phyloP scores from a whole-genome alignment of 2,113 vertebrate genomes.

The Amia ocellicauda region DNA sequence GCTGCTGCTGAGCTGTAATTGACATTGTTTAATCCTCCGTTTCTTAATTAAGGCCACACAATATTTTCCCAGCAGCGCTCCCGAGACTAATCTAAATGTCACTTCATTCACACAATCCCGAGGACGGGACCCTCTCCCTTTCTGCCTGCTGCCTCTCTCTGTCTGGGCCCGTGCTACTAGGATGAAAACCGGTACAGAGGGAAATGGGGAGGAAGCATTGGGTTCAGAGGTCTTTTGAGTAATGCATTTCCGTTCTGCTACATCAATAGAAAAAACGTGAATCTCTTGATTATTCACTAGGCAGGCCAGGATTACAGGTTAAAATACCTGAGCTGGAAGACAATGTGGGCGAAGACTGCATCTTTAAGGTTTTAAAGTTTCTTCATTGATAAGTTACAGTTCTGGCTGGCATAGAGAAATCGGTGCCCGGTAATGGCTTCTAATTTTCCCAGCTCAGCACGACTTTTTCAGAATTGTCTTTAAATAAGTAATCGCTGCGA shows the following conservation, averaged over 20 bases:
- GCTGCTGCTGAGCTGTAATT: background rate
- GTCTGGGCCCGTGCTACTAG: background rate
- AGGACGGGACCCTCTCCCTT: background rate
- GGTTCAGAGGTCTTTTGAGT: too few species aligned
- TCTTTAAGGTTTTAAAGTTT: constrained; percentile 1
- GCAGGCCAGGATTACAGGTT: constrained; percentile 12
- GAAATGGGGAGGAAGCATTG: background rate
- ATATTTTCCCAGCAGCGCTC: too few species aligned
- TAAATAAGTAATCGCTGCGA: constrained; percentile 7
- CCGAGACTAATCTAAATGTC: background rate
- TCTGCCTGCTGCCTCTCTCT: background rate
- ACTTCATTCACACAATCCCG: background rate
- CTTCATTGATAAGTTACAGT: background rate
- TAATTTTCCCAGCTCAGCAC: background rate
- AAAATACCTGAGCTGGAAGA: background rate
- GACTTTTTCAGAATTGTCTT: constrained; percentile 20
- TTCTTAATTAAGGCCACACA: too few species aligned
- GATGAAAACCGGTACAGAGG: background rate
- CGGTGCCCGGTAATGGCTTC: background rate
- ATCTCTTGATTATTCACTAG: constrained; percentile 14
- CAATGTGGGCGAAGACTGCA: background rate
- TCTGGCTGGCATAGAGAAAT: background rate
- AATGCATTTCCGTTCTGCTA: too few species aligned
- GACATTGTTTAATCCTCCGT: background rate
- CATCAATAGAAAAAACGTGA: constrained; percentile 4